Percentiles rank a stretch among this genome's conserved stretches.
These are phyloP conservation scores for Papilio aristodemus DNA, from an alignment of 1,140 invertebrate genomes.

Conservation along the genomic window DNA sequence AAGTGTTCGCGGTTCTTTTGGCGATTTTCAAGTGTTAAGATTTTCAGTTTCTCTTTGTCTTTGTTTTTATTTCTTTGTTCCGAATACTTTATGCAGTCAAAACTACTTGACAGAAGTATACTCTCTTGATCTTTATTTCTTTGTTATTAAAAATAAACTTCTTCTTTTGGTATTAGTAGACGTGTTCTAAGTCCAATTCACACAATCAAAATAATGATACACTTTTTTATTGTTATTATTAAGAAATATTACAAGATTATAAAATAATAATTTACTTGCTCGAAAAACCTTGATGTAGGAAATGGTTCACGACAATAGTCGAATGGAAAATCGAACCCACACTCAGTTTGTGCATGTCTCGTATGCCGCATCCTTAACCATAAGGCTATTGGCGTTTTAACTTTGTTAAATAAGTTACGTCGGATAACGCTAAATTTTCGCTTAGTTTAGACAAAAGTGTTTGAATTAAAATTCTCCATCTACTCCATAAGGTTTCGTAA, in stretches of 20 bases:
- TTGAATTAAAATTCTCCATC: neutral
- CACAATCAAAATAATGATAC: too few species aligned
- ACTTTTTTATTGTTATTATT: too few species aligned
- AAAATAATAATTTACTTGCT: too few species aligned
- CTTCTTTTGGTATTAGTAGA: neutral
- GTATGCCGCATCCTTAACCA: too few species aligned
- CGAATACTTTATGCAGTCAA: neutral
- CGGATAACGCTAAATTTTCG: neutral
- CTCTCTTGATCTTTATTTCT: neutral
- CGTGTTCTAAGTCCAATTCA: too few species aligned
- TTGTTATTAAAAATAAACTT: neutral
- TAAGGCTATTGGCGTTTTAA: too few species aligned
- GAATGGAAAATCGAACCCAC: too few species aligned
- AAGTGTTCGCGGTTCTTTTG: constrained; percentile 15
- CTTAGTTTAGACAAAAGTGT: neutral
- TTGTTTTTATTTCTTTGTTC: neutral
- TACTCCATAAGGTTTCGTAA: constrained; percentile 1
- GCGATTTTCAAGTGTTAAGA: constrained; percentile 14
- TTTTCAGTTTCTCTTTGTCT: neutral
- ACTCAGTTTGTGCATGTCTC: too few species aligned
- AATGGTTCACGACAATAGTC: too few species aligned
- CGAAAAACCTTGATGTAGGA: too few species aligned
- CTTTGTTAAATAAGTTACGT: neutral
- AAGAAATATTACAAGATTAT: too few species aligned
- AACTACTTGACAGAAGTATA: neutral